Evolutionary conservation across 1,140 invertebrate species (phyloP).

Genomic region (Diuraphis noxia): DNA sequence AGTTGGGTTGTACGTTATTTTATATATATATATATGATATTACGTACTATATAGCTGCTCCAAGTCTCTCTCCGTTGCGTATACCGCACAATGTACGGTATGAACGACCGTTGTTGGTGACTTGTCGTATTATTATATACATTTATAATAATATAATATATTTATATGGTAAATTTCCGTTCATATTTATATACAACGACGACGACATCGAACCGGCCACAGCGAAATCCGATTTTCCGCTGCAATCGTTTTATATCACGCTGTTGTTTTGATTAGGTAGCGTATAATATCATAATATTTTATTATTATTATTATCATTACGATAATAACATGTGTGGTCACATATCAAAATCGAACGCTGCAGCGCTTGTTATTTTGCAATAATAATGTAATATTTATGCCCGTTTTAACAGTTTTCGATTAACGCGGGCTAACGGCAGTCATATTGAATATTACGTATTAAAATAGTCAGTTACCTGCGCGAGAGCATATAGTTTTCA

Average conservation of each 20-base stretch:
- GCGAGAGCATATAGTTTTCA: background rate
- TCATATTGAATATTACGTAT: background rate
- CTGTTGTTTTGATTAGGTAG: background rate
- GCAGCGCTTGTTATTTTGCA: background rate
- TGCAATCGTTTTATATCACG: background rate
- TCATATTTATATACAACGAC: background rate
- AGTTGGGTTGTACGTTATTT: background rate
- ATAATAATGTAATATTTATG: background rate
- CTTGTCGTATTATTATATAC: background rate
- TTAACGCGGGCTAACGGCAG: background rate
- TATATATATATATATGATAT: background rate
- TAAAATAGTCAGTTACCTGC: too few relatives aligned
- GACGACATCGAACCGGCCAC: too few relatives aligned
- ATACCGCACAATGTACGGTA: background rate
- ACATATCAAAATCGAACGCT: background rate
- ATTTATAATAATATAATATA: background rate
- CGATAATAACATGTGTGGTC: background rate
- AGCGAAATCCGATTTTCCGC: background rate
- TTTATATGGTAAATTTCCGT: background rate
- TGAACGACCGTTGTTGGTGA: background rate
- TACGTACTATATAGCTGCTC: background rate
- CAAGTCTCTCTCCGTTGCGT: background rate
- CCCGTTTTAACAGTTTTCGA: background rate
- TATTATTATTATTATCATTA: too few relatives aligned
- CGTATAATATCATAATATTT: background rate